Percentiles rank a stretch among this genome's conserved stretches.
phyloP scores from a whole-genome alignment of 2,888 invertebrate species.

The Hydroisotoma schaefferi region DNA sequence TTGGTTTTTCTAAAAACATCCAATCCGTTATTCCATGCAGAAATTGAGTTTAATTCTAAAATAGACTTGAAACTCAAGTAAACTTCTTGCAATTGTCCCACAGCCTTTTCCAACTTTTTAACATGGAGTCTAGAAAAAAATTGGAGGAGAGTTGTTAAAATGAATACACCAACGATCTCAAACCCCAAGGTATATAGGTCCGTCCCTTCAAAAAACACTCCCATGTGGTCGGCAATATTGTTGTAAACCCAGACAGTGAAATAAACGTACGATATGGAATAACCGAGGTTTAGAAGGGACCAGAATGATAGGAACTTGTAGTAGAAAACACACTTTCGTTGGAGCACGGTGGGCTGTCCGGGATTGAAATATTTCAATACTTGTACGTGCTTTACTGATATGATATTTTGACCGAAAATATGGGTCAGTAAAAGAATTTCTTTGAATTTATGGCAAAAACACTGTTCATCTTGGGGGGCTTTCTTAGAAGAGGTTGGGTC shows the following conservation, averaged over 20 bases:
- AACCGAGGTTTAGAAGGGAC: background rate
- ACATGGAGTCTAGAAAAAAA: background rate
- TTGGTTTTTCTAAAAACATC: background rate
- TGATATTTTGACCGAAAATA: background rate
- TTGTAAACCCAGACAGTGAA: background rate
- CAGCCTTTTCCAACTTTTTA: background rate
- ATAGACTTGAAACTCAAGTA: no score
- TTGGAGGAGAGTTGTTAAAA: background rate
- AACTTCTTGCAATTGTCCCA: background rate
- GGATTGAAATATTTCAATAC: background rate
- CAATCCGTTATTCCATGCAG: background rate
- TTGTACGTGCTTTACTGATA: background rate
- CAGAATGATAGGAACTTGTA: background rate
- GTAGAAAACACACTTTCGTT: background rate
- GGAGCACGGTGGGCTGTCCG: background rate
- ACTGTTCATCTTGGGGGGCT: no score
- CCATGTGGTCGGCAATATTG: background rate
- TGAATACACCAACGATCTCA: background rate
- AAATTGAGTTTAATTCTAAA: background rate
- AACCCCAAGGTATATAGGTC: slow-evolving; percentile 1
- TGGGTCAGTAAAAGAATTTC: no score
- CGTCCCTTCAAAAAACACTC: background rate
- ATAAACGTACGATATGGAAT: background rate
- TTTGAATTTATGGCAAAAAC: no score
- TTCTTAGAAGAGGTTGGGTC: no score